Evolutionary conservation across 37 sponge, comb jelly and placozoan species (phyloP).

Genomic region (Crambe crambe): DNA sequence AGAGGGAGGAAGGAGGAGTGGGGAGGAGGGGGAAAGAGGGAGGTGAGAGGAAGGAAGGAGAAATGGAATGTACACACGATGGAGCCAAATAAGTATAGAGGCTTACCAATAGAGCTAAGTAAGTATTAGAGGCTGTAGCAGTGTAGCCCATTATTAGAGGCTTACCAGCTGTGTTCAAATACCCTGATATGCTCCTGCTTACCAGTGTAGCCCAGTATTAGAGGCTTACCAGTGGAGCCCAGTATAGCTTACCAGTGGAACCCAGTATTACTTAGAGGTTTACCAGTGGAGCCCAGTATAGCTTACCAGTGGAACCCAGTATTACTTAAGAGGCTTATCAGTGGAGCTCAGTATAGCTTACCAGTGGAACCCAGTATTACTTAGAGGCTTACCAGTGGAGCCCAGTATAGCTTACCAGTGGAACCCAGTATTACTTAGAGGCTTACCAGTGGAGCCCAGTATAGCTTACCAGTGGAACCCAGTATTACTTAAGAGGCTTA

Average conservation of each 20-base stretch:
- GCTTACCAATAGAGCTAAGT: slow-evolving; percentile 91
- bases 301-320: not conserved
- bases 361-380: not conserved
- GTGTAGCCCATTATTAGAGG: no score
- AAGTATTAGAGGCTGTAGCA: no score
- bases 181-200: no score
- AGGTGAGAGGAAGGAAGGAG: not conserved
- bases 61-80: slow-evolving; percentile 62
- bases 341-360: not conserved
- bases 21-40: not conserved
- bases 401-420: not conserved
- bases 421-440: no score
- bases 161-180: no score
- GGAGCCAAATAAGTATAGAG: slow-evolving; percentile 97
- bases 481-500: not conserved
- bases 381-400: not conserved
- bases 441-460: not conserved
- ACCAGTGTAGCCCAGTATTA: not conserved
- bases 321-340: not conserved
- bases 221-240: not conserved
- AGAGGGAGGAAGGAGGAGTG: not conserved
- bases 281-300: not conserved
- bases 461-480: not conserved
- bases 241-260: not conserved
- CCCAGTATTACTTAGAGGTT: not conserved